Evolutionary conservation across 2,797 vertebrate genomes (phyloP).

Genomic region (Hydrolagus colliei): DNA sequence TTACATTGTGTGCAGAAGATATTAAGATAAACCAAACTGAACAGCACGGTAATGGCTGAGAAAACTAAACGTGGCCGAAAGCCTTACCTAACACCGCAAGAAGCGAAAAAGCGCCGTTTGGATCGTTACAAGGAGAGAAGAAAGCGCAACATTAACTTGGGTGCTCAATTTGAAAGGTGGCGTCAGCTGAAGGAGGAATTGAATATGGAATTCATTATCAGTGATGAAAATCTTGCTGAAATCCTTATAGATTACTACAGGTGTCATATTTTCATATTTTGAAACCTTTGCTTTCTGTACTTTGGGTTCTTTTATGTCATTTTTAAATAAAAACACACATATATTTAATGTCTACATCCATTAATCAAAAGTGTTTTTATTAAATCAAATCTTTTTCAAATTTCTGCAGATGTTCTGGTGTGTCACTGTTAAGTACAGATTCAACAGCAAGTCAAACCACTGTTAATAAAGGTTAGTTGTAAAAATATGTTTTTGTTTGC

Average conservation of each 20-base stretch:
- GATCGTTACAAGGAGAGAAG: background rate
- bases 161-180: background rate
- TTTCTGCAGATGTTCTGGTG: background rate
- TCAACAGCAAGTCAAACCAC: background rate
- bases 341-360: background rate
- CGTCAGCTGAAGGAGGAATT: background rate
- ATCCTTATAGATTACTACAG: conserved; percentile 24
- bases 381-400: background rate
- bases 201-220: background rate
- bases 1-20: background rate
- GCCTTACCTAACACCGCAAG: background rate
- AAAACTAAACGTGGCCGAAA: background rate
- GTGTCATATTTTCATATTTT: background rate
- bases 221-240: background rate
- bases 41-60: background rate
- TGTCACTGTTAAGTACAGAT: background rate
- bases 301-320: background rate
- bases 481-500: background rate
- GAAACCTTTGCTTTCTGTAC: background rate
- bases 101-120: background rate
- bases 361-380: background rate
- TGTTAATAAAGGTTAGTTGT: background rate
- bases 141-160: background rate
- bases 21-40: background rate
- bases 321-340: background rate